Percentiles rank a stretch among this genome's conserved stretches.
Evolutionary conservation across 2,113 vertebrate genomes (phyloP).

Genomic region (Noctilio leporinus): DNA sequence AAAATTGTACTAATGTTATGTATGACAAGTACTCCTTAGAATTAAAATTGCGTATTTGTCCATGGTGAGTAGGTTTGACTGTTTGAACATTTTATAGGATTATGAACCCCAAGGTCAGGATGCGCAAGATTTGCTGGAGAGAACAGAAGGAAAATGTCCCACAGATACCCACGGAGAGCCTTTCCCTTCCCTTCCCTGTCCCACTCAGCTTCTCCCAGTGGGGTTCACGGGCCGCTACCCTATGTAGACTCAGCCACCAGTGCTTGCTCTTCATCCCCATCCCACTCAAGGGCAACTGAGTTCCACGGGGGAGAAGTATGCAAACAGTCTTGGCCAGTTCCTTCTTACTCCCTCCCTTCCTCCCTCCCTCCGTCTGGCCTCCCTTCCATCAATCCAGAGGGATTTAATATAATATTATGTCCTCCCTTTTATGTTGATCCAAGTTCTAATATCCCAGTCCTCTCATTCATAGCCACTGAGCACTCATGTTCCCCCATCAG

Average conservation of each 20-base stretch:
- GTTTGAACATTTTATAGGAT: neutral
- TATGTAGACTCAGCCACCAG: neutral
- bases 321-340: neutral
- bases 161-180: neutral
- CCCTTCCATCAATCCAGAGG: neutral
- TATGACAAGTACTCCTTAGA: slow-evolving; percentile 28
- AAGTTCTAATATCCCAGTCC: neutral
- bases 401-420: neutral
- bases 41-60: slow-evolving; percentile 22
- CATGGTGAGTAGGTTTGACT: neutral
- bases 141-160: neutral
- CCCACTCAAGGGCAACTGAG: neutral
- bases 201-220: neutral
- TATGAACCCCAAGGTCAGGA: neutral
- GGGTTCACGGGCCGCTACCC: too few relatives aligned
- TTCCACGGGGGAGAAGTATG: neutral
- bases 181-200: neutral
- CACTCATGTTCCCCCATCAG: neutral
- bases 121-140: neutral
- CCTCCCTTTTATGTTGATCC: neutral
- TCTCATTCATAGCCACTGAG: neutral
- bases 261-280: neutral
- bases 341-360: neutral
- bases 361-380: neutral
- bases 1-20: slow-evolving; percentile 3